Percentiles rank a stretch among this genome's conserved stretches.
These are phyloP conservation scores for Perodicticus potto DNA, from an alignment of 2,797 vertebrate genomes.

Conservation along the genomic window DNA sequence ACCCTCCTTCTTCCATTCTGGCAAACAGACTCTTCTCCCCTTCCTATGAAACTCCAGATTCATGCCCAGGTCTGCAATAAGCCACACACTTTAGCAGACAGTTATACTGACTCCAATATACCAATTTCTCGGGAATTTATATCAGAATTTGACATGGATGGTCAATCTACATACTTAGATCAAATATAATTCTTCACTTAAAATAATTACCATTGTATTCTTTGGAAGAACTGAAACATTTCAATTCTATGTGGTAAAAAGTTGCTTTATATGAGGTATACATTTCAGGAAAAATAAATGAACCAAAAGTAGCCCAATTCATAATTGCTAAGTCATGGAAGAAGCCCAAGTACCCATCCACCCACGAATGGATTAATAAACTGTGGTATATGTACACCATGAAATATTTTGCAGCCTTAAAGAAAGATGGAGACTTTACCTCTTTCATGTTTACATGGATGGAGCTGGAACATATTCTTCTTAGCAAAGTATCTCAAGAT, in stretches of 20 bases:
- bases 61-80: rapidly evolving
- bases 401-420: too few species aligned
- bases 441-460: too few species aligned
- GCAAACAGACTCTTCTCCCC: too few species aligned
- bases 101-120: background rate
- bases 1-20: background rate
- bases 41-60: background rate
- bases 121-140: background rate
- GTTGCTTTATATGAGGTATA: rapidly evolving
- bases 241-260: background rate
- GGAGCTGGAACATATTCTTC: too few species aligned
- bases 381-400: too few species aligned
- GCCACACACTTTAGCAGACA: rapidly evolving
- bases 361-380: too few species aligned
- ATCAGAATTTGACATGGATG: background rate
- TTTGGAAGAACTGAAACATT: background rate
- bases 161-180: rapidly evolving
- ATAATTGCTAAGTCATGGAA: too few species aligned
- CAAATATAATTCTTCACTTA: background rate
- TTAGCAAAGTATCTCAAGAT: too few species aligned
- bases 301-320: too few species aligned
- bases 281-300: background rate
- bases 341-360: too few species aligned
- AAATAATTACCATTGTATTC: background rate
- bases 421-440: too few species aligned